phyloP scores from a whole-genome alignment of 2,797 vertebrate species.

The Otus scops region DNA sequence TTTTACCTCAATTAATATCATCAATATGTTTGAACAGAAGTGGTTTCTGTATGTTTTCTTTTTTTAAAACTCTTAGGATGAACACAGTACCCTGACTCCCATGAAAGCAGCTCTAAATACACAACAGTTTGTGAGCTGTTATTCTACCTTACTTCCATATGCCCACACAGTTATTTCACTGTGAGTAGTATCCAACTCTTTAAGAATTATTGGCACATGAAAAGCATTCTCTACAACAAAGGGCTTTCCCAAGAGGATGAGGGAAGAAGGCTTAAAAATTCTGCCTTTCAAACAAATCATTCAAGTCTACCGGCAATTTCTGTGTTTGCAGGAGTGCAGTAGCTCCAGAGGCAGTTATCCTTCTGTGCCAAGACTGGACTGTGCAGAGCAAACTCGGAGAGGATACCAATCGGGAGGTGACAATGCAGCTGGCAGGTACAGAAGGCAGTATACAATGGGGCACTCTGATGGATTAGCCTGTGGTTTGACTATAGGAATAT shows the following conservation, averaged over 20 bases:
- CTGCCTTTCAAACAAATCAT: background rate
- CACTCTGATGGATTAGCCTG: background rate
- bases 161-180: background rate
- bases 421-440: conserved; percentile 16
- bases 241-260: background rate
- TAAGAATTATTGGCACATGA: background rate
- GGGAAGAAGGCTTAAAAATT: background rate
- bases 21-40: background rate
- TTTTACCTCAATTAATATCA: background rate
- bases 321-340: background rate
- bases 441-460: accelerated
- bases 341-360: background rate
- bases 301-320: background rate
- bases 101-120: background rate
- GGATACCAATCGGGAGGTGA: background rate
- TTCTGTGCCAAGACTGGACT: background rate
- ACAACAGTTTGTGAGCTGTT: background rate
- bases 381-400: background rate
- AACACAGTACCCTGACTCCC: background rate
- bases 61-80: background rate
- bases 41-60: background rate
- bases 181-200: background rate
- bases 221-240: background rate
- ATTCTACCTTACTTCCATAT: background rate
- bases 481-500: background rate